Evolutionary conservation across 2,113 vertebrate genomes (phyloP).

Genomic region (Phyllostomus hastatus): DNA sequence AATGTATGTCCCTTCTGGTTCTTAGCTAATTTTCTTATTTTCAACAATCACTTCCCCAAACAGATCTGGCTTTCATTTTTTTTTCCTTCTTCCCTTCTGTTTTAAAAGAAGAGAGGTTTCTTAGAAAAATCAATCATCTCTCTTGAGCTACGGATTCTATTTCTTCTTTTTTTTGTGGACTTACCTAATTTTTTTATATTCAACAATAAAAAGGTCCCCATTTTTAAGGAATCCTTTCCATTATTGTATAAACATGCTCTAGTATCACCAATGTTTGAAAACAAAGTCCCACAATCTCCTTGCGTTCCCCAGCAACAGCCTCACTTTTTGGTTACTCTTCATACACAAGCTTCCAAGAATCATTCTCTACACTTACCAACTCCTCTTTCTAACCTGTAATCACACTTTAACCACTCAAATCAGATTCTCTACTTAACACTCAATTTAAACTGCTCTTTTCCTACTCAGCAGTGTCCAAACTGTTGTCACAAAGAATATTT

Average conservation of each 20-base stretch:
- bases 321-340: neutral
- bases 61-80: neutral
- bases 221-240: neutral
- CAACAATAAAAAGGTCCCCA: neutral
- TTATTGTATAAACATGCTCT: neutral
- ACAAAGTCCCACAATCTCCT: neutral
- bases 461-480: neutral
- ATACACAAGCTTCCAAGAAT: neutral
- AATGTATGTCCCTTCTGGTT: neutral
- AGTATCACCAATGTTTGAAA: neutral
- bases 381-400: neutral
- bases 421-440: neutral
- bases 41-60: neutral
- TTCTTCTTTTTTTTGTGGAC: neutral
- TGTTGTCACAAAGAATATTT: neutral
- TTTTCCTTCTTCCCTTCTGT: neutral
- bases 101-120: neutral
- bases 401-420: neutral
- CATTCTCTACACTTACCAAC: neutral
- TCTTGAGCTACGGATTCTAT: neutral
- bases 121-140: neutral
- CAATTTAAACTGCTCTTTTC: neutral
- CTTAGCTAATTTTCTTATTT: neutral
- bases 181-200: neutral
- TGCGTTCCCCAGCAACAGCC: neutral